phyloP scores from a whole-genome alignment of 2,113 vertebrate species.

The Polypterus bichir region DNA sequence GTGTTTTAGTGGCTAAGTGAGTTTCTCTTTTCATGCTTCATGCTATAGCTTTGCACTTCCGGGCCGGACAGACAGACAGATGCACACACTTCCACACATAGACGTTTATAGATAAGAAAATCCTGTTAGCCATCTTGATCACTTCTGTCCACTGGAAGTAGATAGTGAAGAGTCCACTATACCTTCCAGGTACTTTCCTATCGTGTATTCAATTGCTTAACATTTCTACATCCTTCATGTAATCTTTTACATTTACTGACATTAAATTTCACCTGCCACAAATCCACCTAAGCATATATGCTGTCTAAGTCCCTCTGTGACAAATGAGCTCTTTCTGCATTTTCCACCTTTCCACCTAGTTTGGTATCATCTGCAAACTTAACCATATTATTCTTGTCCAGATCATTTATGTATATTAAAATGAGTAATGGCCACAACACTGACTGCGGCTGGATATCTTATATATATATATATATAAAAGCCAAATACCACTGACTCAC shows the following conservation, averaged over 20 bases:
- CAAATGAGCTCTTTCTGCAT: too few species aligned
- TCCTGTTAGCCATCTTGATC: neutral
- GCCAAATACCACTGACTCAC: too few species aligned
- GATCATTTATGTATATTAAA: too few species aligned
- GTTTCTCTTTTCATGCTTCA: neutral
- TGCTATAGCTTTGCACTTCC: slow-evolving; percentile 14
- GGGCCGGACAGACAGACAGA: slow-evolving; percentile 24
- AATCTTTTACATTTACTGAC: neutral
- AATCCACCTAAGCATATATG: neutral
- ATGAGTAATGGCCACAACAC: too few species aligned
- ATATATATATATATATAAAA: too few species aligned
- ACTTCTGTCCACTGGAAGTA: neutral
- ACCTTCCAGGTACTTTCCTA: neutral
- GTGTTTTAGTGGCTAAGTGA: neutral
- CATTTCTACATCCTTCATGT: neutral
- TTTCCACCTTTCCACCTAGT: too few species aligned
- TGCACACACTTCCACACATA: slow-evolving; percentile 1
- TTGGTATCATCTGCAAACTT: too few species aligned
- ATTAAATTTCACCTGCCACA: neutral
- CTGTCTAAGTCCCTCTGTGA: too few species aligned
- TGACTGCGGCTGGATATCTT: too few species aligned
- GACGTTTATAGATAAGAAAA: slow-evolving; percentile 2
- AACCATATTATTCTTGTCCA: too few species aligned
- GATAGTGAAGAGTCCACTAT: neutral
- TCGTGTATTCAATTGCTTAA: neutral